Base-by-base conservation (phyloP, 2,888 invertebrate species). In the Platerodrilus igneus region DNA sequence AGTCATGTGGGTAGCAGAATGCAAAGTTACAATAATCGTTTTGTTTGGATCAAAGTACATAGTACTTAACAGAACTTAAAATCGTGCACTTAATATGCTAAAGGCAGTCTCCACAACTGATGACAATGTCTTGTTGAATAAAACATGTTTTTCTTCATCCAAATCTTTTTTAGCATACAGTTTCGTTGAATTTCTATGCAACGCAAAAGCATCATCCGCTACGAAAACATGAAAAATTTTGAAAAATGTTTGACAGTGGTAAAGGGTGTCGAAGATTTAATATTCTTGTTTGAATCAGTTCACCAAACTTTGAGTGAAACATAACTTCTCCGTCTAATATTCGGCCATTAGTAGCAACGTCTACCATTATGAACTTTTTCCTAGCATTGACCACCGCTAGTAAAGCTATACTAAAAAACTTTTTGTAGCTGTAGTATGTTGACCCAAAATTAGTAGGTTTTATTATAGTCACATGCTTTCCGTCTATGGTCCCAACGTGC, bases 171-270 rank as follows among this genome's bases (percentile, higher is more conserved):
- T n/a, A n/a, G n/a, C n/a, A n/a, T n/a, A n/a, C n/a, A n/a, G n/a
- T n/a, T n/a, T n/a, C n/a, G n/a, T n/a, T n/a, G n/a, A n/a, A n/a
- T n/a, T n/a, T n/a, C n/a, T n/a, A n/a, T n/a, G n/a, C n/a, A n/a
- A n/a, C n/a, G n/a, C n/a, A n/a, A n/a, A n/a, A n/a, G n/a, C n/a
- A 19, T 19, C 19, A 19, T 19, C 19, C 19, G 19, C 19, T 19
- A 19, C 8, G 19, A 19, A 19, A 8, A 19, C 19, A 19, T 19
- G 19, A 8, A 19, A 19, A 19, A 5, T 19, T 19, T 19, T 19
- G 6, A 19, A 19, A 19, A 19, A 5, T 19, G 8, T 19, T 19
- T 19, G 19, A 8, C 19, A 19, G 5, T 7, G 19, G 19, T 19
- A 8, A 19, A 19, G 19, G 19, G 8, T 5, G 19, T 19, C 6